Evolutionary conservation across 1,140 invertebrate genomes (phyloP).

Genomic region (Charaxes varanes): DNA sequence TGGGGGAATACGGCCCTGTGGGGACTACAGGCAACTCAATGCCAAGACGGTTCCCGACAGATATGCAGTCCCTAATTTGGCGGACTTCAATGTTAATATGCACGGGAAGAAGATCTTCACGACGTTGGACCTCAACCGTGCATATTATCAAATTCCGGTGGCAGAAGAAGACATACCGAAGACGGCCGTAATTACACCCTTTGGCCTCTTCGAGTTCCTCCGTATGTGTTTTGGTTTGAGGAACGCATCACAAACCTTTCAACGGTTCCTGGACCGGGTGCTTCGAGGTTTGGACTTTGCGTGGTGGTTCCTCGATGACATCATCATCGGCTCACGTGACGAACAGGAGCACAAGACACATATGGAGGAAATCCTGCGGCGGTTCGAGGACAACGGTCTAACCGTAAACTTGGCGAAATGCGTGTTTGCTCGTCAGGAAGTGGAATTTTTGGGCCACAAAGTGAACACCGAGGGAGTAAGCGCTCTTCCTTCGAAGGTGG

Average conservation of each 20-base stretch:
- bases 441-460: conserved; percentile 10
- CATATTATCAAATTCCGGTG: conserved; percentile 5
- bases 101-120: neutral
- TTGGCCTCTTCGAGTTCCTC: conserved; percentile 17
- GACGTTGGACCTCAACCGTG: conserved; percentile 1
- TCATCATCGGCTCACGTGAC: conserved; percentile 62
- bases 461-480: too few relatives aligned
- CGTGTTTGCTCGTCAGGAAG: conserved; percentile 5
- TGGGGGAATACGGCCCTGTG: conserved; percentile 1
- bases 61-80: neutral
- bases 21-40: conserved; percentile 5
- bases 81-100: too few relatives aligned
- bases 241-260: conserved; percentile 5
- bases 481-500: conserved; percentile 3
- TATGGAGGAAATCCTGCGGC: too few relatives aligned
- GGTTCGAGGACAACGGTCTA: too few relatives aligned
- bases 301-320: conserved; percentile 72
- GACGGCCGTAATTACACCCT: conserved; percentile 17
- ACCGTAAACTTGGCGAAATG: too few relatives aligned
- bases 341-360: too few relatives aligned
- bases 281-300: conserved; percentile 13
- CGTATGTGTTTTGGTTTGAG: conserved; percentile 18
- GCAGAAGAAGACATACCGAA: conserved; percentile 15
- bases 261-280: conserved; percentile 58
- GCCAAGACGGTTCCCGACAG: conserved; percentile 1